Conservation (phyloP, 2,888 invertebrate species). For the Drosophila parthenogenetica region DNA sequence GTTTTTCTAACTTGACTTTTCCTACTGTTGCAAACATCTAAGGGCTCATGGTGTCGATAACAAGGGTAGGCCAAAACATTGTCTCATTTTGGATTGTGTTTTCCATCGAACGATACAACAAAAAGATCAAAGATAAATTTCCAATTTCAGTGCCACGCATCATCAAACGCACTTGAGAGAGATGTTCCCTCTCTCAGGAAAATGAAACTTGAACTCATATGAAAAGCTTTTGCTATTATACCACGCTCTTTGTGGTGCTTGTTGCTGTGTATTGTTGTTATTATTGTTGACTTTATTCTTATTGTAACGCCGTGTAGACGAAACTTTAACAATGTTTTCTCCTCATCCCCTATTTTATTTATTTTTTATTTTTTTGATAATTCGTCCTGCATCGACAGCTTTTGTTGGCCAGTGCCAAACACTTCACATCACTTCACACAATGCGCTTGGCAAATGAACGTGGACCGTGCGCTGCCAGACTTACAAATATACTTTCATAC, state of each 20-base stretch:
- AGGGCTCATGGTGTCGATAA: constrained; percentile 48
- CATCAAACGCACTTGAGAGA: constrained; percentile 62
- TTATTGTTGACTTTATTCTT: constrained; percentile 75
- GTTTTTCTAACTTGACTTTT: constrained; percentile 29
- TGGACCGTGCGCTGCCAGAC: constrained; percentile 33
- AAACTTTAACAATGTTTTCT: constrained; percentile 67
- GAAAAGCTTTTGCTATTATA: constrained; percentile 75
- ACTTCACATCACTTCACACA: constrained; percentile 68
- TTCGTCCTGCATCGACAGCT: constrained; percentile 64
- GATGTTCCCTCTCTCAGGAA: not conserved
- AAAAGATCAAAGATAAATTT: constrained; percentile 80
- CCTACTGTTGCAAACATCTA: constrained; percentile 41
- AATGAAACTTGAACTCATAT: constrained; percentile 62
- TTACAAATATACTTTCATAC: constrained; percentile 34
- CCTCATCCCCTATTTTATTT: constrained; percentile 3
- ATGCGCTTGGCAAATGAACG: constrained; percentile 71
- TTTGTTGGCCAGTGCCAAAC: constrained; percentile 74
- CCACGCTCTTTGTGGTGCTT: constrained; percentile 57
- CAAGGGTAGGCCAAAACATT: constrained; percentile 39
- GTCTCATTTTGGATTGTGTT: constrained; percentile 60
- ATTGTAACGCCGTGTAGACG: constrained; percentile 74
- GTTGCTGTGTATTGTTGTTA: constrained; percentile 46
- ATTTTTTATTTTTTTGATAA: constrained; percentile 31
- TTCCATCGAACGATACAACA: constrained; percentile 62
- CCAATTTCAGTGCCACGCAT: constrained; percentile 75